Base-by-base conservation (phyloP, 64 coral and sea anemone genomes). In the Porites australiensis region DNA sequence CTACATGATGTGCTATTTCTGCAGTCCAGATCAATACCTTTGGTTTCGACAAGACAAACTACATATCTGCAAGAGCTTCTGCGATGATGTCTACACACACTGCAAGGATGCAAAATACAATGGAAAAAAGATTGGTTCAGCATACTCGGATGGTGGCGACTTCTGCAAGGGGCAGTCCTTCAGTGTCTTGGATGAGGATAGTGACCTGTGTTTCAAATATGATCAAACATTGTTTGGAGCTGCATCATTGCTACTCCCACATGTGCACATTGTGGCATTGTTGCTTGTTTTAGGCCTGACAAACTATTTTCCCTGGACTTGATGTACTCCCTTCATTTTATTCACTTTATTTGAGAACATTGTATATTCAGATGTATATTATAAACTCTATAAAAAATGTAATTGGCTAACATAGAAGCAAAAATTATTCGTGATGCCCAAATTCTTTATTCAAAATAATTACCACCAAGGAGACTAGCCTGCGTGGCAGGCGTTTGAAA, bases 1-100 rank as follows among this genome's bases (percentile, higher is more conserved):
- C 66, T 98, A 98, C 50, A 75, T 98, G 58, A 98, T 98, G 96
- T 98, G 96, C 54, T 98, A 98, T 53, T 98, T 95, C 82, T 98
- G 96, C 44, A 98, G 96, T 68, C 96, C 96, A 50, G 86, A 98
- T 5, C 96, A 98, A 47, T 61, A 82, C 54, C 49, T 45, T 48
- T 98, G 96, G 96, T 95, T 90, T 50, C 64, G 46, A n/a, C 49
- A 70, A 65, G 81, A 79, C 27, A 95, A 79, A 8, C 50, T 93
- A 12, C 76, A 68, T 48, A 86, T 98, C 20, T 98, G 96, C 83
- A 58, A 89, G 61, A 84, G 78, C 12, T 95, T 93, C 70, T 98
- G 96, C 21, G 83, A 98, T 44, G 79, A 77, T 59, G 66, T 95
- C 64, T 95, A 90, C 50, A 75, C 66, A 8, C 83, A 98, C n/a